Evolutionary conservation across 2,797 vertebrate genomes (phyloP), one percentile per base, ranked within the genome.

Genomic region (Brotula barbata): DNA sequence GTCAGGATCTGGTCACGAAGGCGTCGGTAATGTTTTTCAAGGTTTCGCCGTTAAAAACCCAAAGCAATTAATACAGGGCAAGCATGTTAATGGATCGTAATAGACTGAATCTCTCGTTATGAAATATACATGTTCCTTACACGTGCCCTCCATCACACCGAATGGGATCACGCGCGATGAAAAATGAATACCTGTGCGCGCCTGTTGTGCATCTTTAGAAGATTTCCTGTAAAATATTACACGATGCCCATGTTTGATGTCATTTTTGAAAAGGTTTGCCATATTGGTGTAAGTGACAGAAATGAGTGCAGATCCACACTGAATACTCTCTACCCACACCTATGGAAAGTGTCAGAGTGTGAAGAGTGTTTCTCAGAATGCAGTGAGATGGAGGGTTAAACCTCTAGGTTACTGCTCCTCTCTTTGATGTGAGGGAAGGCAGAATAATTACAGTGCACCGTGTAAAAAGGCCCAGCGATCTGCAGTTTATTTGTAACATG

Each of bases 361-460:
- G 56, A 34, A 51, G 64, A 78, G 60, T 59, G 61, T 71, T 75
- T 76, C 72, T 61, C 68, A 68, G 70, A 22, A 37, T 64, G 42
- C 20, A 68, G 69, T 53, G 52, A 78, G 74, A 69, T 46, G 50
- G 45, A 76, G 71, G 72, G 75, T 81, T 85, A 84, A 89, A 86
- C 66, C 78, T 80, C 47, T 40, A 43, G 61, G 76, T 87, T 48
- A 41, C 58, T 16, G 23, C 68, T 64, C 28, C 42, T 58, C 51
- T 74, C 78, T 87, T 83, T 85, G 73, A 85, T 84, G 75, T 79
- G 67, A 74, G 60, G 39, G 25, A 43, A 51, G 57, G 46, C 64
- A 68, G 58, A 40, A 52, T 76, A 83, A 83, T 85, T 79, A 79
- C 74, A 58, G 41, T 58, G 48, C 21, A 34, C 13, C 1, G 39